Conservation (phyloP, 2,797 vertebrate genomes). For the Pelochelys cantorii region DNA sequence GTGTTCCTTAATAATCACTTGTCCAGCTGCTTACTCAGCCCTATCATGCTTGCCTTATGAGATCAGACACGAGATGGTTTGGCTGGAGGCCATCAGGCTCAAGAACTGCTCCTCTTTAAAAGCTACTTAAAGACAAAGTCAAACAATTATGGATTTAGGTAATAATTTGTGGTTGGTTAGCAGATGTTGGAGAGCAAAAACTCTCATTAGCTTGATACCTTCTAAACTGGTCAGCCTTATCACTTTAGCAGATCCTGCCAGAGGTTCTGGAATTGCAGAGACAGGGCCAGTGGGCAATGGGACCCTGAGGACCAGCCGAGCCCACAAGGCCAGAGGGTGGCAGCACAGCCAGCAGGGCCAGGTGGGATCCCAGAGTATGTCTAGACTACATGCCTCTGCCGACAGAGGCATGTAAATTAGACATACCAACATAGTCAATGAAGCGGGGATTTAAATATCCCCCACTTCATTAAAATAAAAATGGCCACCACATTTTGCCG, state of each 20-base stretch:
- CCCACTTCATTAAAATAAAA: no score
- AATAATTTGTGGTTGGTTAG: background rate
- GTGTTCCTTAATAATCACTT: background rate
- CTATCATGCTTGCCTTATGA: rapidly evolving
- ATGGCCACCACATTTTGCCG: no score
- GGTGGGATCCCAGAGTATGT: no score
- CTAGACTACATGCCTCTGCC: no score
- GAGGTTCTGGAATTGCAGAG: background rate
- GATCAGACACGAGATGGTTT: background rate
- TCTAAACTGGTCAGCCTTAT: background rate
- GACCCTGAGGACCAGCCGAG: no score
- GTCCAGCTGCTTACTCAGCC: background rate
- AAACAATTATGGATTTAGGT: background rate
- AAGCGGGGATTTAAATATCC: no score
- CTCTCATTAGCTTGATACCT: background rate
- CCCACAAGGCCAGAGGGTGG: no score
- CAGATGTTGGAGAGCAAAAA: background rate
- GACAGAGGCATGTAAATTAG: no score
- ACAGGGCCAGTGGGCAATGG: no score
- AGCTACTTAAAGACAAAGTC: background rate
- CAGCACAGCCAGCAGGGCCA: no score
- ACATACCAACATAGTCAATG: no score
- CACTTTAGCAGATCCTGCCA: background rate
- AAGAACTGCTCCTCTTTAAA: background rate
- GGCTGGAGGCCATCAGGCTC: background rate